Percentiles rank a stretch among this genome's conserved stretches.
These are phyloP conservation scores for Galerucella pusilla DNA, from an alignment of 2,888 invertebrate genomes.

Conservation along the genomic window DNA sequence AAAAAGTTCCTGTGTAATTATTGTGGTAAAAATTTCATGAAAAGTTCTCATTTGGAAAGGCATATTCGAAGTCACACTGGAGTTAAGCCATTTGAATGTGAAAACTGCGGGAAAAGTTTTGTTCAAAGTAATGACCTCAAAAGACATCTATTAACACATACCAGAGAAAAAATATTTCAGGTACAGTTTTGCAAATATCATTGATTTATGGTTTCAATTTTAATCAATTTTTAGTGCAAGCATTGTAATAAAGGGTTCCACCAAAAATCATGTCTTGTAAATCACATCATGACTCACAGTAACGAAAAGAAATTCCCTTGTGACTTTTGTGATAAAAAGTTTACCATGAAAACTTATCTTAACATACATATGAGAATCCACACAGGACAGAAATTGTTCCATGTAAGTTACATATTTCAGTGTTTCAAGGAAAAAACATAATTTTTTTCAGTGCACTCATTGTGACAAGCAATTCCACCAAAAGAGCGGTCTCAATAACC, in stretches of 20 bases:
- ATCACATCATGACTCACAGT: conserved; percentile 47
- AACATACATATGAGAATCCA: conserved; percentile 54
- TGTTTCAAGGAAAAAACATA: neutral
- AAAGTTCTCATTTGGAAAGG: conserved; percentile 43
- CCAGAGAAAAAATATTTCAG: conserved; percentile 42
- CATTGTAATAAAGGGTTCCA: conserved; percentile 44
- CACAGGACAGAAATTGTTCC: conserved; percentile 57
- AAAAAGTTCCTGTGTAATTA: conserved; percentile 44
- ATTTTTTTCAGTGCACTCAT: conserved; percentile 47
- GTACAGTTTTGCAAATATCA: neutral
- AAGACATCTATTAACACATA: conserved; percentile 44
- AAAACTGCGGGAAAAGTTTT: conserved; percentile 41
- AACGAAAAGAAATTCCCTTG: conserved; percentile 49
- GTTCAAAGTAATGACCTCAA: conserved; percentile 45
- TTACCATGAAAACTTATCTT: conserved; percentile 50
- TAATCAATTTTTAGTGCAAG: conserved; percentile 31
- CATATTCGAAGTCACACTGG: conserved; percentile 44
- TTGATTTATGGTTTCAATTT: neutral
- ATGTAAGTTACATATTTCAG: conserved; percentile 12
- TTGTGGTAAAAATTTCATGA: conserved; percentile 45
- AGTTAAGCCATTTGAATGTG: conserved; percentile 40
- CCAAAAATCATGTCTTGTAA: conserved; percentile 45
- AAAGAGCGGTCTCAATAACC: conserved; percentile 54
- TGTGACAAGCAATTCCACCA: conserved; percentile 58
- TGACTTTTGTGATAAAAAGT: conserved; percentile 51